Evolutionary conservation across 2,113 vertebrate species (phyloP), one percentile per base, ranked within the genome.

Genomic region (Oreochromis niloticus): DNA sequence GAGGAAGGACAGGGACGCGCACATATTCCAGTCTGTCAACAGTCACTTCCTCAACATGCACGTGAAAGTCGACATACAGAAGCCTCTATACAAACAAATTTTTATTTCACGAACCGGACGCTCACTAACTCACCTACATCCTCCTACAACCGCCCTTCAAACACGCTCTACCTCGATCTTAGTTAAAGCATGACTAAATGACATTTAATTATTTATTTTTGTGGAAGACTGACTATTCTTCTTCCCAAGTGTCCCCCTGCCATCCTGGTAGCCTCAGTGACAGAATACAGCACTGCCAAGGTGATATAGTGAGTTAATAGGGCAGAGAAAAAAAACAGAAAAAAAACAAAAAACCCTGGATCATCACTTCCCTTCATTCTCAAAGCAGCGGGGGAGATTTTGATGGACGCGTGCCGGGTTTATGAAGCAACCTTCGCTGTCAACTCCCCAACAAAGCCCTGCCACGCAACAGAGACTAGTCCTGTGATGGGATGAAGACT

Each of bases 321-420:
- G 92, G 82, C 88, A 82, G 87, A 80, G 57, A 3, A 39, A 66
- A 66, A 27, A 66, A 39, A 10, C 27, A 1, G 0, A 0, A 30
- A 2, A 39, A 87, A 30, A 2, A n/a, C n/a, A 87, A 92, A 91
- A 93, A 88, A 81, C 81, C 94, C 95, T 63, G 61, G 91, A 91
- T 96, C 95, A 95, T 95, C 94, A 87, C 91, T 92, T 94, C 81
- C 83, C 91, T 91, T 92, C 88, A 93, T 91, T 87, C 89, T 68
- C 84, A 57, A 80, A 93, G 85, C 93, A 91, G 91, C 56, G 46
- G 88, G 86, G 80, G 86, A 88, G 75, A 94, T 12, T 50, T 79
- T 55, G 88, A 92, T 85, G 92, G 91, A 88, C 82, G 80, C 50
- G 81, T 85, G 92, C 88, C 46, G 75, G 89, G 90, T 93, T 93